A percentile compares a stretch with the other conserved stretches of the same genome.
Conservation (phyloP, 2,797 vertebrate genomes). For the Natrix natrix region DNA sequence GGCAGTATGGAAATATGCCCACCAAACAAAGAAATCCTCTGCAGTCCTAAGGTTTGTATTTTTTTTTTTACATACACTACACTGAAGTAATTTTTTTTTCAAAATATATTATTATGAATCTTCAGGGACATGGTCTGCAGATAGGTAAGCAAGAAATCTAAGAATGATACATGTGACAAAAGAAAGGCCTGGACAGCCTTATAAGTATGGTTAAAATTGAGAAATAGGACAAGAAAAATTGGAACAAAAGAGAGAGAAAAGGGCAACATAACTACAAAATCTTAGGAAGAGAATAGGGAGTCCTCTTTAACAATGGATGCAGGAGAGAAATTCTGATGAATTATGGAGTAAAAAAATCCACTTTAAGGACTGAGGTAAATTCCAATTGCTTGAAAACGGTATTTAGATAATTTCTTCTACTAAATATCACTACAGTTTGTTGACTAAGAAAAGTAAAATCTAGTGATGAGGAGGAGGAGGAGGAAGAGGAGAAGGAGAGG, state of each 20-base stretch:
- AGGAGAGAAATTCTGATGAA: background rate
- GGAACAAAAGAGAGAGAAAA: background rate
- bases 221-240: background rate
- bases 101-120: background rate
- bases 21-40: background rate
- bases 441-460: background rate
- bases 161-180: background rate
- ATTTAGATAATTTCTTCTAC: background rate
- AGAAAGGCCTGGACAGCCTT: background rate
- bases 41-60: background rate
- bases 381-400: background rate
- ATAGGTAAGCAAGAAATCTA: background rate
- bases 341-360: background rate
- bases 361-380: background rate
- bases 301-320: background rate
- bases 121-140: background rate
- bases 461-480: background rate
- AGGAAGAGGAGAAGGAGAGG: no score
- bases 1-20: background rate
- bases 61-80: background rate
- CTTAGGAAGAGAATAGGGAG: background rate
- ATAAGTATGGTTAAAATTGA: background rate
- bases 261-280: background rate
- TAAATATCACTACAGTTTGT: background rate
- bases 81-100: background rate